Percentiles rank a stretch among this genome's conserved stretches.
Conservation (phyloP, 2,888 invertebrate species). For the Oithona nana region DNA sequence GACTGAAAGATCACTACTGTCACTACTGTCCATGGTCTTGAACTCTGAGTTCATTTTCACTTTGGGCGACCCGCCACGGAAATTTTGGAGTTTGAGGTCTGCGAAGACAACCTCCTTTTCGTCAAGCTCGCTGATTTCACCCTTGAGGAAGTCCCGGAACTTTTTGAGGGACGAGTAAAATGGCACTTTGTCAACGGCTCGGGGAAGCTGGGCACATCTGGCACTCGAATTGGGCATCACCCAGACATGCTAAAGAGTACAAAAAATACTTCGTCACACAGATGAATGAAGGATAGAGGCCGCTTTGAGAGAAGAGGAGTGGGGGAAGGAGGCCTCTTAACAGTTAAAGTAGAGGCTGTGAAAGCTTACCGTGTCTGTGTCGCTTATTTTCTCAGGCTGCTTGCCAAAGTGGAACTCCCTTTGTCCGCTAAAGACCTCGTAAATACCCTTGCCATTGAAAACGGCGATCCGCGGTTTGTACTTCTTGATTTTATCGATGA, state of each 20-base stretch:
- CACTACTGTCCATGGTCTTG: slow-evolving; percentile 25
- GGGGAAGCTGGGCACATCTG: slow-evolving; percentile 86
- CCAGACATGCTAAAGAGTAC: slow-evolving; percentile 66
- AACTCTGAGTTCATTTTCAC: slow-evolving; percentile 23
- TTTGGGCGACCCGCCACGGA: not conserved
- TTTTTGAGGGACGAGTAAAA: slow-evolving; percentile 89
- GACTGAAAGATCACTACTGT: slow-evolving; percentile 33
- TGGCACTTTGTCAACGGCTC: slow-evolving; percentile 92
- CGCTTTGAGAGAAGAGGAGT: not conserved
- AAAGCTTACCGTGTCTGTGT: slow-evolving; percentile 83
- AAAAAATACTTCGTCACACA: slow-evolving; percentile 7
- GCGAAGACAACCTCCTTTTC: slow-evolving; percentile 71
- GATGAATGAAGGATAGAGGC: not conserved
- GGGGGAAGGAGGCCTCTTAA: no score
- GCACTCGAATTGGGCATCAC: slow-evolving; percentile 98
- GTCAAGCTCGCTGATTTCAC: slow-evolving; percentile 59
- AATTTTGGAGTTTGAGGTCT: slow-evolving; percentile 27
- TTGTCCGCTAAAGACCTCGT: slow-evolving; percentile 90
- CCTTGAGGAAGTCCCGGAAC: slow-evolving; percentile 81
- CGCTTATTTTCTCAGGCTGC: slow-evolving; percentile 78
- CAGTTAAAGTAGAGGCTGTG: no score
- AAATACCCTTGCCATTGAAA: slow-evolving; percentile 96
- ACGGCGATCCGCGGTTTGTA: slow-evolving; percentile 91
- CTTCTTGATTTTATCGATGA: slow-evolving; percentile 71
- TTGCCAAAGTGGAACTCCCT: slow-evolving; percentile 93